Evolutionary conservation across 2,797 vertebrate genomes (phyloP).

Genomic region (Glyptemys insculpta): DNA sequence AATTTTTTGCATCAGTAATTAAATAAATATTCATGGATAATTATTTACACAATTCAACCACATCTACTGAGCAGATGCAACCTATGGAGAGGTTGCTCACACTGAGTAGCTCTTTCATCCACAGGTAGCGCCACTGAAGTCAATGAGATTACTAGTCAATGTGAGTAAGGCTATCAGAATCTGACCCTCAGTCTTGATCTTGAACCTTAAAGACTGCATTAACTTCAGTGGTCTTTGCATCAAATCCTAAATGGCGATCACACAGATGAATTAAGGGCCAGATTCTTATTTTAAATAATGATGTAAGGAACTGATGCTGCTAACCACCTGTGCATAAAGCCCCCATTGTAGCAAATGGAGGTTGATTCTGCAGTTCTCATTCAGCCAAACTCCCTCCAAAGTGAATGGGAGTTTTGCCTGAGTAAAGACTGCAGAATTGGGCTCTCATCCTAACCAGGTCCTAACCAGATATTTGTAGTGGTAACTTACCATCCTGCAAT

Average conservation of each 20-base stretch:
- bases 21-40: accelerated
- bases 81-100: background rate
- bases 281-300: slow-evolving; percentile 33
- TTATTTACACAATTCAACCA: background rate
- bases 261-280: background rate
- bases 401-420: background rate
- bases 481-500: background rate
- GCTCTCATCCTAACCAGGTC: background rate
- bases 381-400: slow-evolving; percentile 38
- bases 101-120: background rate
- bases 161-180: background rate
- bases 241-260: background rate
- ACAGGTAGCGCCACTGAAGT: background rate
- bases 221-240: background rate
- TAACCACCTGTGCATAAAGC: background rate
- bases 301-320: slow-evolving; percentile 29
- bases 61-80: background rate
- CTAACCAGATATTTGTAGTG: accelerated
- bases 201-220: background rate
- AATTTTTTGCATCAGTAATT: background rate
- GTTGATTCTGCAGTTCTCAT: slow-evolving; percentile 13
- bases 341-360: background rate
- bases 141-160: slow-evolving; percentile 9
- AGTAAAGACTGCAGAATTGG: background rate
- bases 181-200: background rate